phyloP scores from a whole-genome alignment of 2,113 vertebrate genomes.

The Eretmochelys imbricata region DNA sequence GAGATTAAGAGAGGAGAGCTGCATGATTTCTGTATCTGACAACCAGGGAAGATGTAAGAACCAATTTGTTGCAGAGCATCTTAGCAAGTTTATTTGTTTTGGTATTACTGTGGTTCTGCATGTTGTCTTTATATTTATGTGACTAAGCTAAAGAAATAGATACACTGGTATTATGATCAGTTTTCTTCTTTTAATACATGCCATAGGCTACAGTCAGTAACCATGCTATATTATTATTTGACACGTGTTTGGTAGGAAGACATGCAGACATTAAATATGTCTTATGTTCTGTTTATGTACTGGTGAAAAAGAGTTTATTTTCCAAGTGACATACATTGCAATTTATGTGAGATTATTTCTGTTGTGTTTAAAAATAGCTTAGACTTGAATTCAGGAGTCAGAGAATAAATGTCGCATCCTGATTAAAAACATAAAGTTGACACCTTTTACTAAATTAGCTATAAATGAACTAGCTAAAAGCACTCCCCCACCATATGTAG shows the following conservation, averaged over 20 bases:
- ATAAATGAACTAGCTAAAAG: not conserved
- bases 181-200: not conserved
- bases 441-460: not conserved
- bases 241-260: not conserved
- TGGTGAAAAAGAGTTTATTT: not conserved
- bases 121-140: not conserved
- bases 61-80: not conserved
- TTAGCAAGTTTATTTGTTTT: not conserved
- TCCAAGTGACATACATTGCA: not conserved
- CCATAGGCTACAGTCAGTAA: not conserved
- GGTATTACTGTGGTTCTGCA: not conserved
- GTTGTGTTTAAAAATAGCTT: not conserved
- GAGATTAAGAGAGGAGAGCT: not conserved
- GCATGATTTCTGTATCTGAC: slow-evolving; percentile 17
- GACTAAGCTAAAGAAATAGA: not conserved
- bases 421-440: not conserved
- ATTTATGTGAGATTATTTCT: not conserved
- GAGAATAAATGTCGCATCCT: not conserved
- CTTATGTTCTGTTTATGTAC: not conserved
- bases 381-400: not conserved
- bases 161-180: not conserved
- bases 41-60: not conserved
- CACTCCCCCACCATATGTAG: not conserved
- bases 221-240: not conserved
- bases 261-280: fast-evolving